Evolutionary conservation across 2,888 invertebrate genomes (phyloP).

Genomic region (Patella pellucida): DNA sequence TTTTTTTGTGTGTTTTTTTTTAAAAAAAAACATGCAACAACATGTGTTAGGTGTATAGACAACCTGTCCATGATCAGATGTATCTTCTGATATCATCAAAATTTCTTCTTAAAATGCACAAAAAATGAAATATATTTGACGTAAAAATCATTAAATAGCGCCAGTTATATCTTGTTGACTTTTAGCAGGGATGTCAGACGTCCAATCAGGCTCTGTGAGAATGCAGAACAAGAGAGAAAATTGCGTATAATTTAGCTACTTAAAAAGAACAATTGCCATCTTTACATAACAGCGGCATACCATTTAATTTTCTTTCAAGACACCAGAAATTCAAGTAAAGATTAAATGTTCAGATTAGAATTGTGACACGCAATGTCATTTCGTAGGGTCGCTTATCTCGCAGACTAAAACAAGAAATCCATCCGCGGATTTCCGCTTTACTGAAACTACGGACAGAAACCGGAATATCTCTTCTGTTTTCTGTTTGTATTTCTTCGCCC

Average conservation of each 20-base stretch:
- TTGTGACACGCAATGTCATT: constrained; percentile 2
- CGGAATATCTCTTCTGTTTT: neutral
- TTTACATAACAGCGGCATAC: neutral
- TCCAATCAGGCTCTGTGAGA: neutral
- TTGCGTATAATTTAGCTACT: constrained; percentile 3
- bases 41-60: too few relatives aligned
- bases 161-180: too few relatives aligned
- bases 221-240: neutral
- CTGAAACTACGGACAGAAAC: neutral
- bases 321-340: neutral
- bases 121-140: too few relatives aligned
- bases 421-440: constrained; percentile 6
- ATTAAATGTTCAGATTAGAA: neutral
- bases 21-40: too few relatives aligned
- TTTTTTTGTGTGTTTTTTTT: too few relatives aligned
- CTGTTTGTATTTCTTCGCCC: neutral
- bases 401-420: constrained; percentile 1
- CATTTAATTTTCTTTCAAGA: constrained; percentile 2
- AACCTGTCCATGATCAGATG: too few relatives aligned
- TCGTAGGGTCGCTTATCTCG: neutral
- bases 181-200: too few relatives aligned
- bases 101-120: too few relatives aligned
- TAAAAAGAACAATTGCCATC: neutral
- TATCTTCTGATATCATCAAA: too few relatives aligned
- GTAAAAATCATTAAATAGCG: too few relatives aligned